Percentiles rank a stretch among this genome's conserved stretches.
Evolutionary conservation across 2,797 vertebrate genomes (phyloP).

Genomic region (Capromys pilorides): DNA sequence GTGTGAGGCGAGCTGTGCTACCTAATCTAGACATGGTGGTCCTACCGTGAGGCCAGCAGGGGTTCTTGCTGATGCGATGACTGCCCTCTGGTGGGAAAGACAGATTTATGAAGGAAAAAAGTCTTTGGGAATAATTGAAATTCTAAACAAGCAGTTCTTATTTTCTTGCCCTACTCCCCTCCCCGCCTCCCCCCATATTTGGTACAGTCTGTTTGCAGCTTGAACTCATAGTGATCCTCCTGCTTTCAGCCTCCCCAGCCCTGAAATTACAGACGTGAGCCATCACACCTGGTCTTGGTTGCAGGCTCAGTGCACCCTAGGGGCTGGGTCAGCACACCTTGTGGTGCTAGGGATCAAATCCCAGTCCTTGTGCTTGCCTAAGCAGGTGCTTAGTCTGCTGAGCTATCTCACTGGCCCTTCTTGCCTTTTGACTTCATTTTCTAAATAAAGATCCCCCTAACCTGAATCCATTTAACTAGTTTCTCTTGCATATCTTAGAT

Average conservation of each 20-base stretch:
- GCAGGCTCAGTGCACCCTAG: too few relatives aligned
- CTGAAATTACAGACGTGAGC: too few relatives aligned
- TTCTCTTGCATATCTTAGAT: not conserved
- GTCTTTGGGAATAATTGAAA: not conserved
- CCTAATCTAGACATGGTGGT: not conserved
- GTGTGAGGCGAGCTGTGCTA: not conserved
- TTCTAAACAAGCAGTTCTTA: not conserved
- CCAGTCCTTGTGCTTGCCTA: too few relatives aligned
- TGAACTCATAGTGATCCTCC: too few relatives aligned
- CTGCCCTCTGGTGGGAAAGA: constrained; percentile 71
- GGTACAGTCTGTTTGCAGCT: too few relatives aligned
- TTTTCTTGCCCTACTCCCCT: not conserved
- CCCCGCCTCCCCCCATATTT: too few relatives aligned
- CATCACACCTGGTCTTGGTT: too few relatives aligned
- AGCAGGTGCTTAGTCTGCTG: too few relatives aligned
- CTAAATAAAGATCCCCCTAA: not conserved
- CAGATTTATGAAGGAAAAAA: not conserved
- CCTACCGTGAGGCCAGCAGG: not conserved
- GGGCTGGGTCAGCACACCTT: too few relatives aligned
- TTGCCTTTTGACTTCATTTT: not conserved
- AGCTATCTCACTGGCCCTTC: not conserved
- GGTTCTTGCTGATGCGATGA: not conserved
- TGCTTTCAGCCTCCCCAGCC: too few relatives aligned
- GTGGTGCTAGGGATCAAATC: too few relatives aligned
- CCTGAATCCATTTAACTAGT: not conserved